These are phyloP conservation scores for Spinibarbus caldwelli DNA, from an alignment of 2,797 vertebrate genomes.

Conservation along the genomic window DNA sequence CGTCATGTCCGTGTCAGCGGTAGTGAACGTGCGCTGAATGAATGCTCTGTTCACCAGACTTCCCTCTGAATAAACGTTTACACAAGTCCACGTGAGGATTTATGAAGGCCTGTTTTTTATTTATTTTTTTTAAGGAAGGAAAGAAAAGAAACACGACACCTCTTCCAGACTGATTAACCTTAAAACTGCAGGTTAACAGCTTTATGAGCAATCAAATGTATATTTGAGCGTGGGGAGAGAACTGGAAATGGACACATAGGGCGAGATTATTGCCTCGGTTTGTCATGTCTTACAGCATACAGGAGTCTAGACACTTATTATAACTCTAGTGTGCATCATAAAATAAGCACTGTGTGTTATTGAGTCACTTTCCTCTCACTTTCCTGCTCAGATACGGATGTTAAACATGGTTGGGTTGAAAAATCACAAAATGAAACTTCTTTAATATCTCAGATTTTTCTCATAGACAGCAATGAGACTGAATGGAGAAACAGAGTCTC, in stretches of 20 bases:
- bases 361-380: slow-evolving; percentile 45
- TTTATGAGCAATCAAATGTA: slow-evolving; percentile 72
- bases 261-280: not conserved
- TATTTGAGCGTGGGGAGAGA: slow-evolving; percentile 64
- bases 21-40: slow-evolving; percentile 68
- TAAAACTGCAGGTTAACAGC: slow-evolving; percentile 74
- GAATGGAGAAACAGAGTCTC: not conserved
- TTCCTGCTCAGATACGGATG: not conserved
- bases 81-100: slow-evolving; percentile 73
- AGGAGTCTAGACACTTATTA: not conserved
- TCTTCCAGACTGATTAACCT: slow-evolving; percentile 78
- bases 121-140: slow-evolving; percentile 38
- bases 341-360: not conserved
- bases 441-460: not conserved
- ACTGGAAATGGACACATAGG: slow-evolving; percentile 49
- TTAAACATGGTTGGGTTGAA: not conserved
- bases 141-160: slow-evolving; percentile 67
- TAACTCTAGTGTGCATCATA: not conserved
- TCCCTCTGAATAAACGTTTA: slow-evolving; percentile 74
- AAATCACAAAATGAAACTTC: not conserved
- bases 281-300: not conserved
- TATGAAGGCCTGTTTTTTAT: slow-evolving; percentile 57
- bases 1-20: slow-evolving; percentile 4
- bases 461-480: not conserved
- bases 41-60: slow-evolving; percentile 74